Evolutionary conservation across 2,888 invertebrate genomes (phyloP).

Genomic region (Rhingia rostrata): DNA sequence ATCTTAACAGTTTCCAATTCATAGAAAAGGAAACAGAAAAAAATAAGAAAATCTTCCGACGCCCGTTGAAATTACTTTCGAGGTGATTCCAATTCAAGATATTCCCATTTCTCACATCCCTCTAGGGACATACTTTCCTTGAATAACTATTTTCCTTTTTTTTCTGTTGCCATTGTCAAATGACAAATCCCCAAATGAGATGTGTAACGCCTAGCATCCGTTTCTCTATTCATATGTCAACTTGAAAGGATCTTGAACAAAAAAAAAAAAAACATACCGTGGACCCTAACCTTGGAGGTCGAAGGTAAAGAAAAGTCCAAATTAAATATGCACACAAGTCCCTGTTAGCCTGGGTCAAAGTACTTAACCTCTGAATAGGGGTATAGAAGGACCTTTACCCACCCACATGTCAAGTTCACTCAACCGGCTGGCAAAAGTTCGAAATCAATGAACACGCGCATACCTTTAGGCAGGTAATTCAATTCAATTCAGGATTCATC

Average conservation of each 20-base stretch:
- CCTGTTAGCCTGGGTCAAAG: slow-evolving; percentile 68
- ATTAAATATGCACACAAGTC: slow-evolving; percentile 36
- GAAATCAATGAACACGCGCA: slow-evolving; percentile 62
- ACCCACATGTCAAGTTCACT: slow-evolving; percentile 25
- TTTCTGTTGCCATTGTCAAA: slow-evolving; percentile 39
- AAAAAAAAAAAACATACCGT: neutral
- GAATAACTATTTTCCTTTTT: slow-evolving; percentile 49
- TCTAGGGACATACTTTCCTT: slow-evolving; percentile 9
- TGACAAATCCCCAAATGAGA: slow-evolving; percentile 28
- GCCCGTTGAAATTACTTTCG: slow-evolving; percentile 68
- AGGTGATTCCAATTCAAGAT: slow-evolving; percentile 70
- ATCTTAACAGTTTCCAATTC: slow-evolving; percentile 62
- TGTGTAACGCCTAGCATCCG: slow-evolving; percentile 46
- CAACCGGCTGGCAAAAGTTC: slow-evolving; percentile 29
- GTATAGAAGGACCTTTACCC: slow-evolving; percentile 34
- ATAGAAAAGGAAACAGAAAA: slow-evolving; percentile 29
- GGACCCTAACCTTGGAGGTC: slow-evolving; percentile 40
- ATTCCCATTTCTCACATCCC: slow-evolving; percentile 56
- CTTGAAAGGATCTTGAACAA: slow-evolving; percentile 21
- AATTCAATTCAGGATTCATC: slow-evolving; percentile 62
- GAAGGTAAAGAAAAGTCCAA: slow-evolving; percentile 56
- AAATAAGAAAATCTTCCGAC: slow-evolving; percentile 49
- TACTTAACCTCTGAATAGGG: slow-evolving; percentile 57
- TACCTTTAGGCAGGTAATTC: slow-evolving; percentile 69
- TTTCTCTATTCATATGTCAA: slow-evolving; percentile 59